A percentile compares a stretch with the other conserved stretches of the same genome.
phyloP scores from a whole-genome alignment of 2,888 invertebrate species.

The Dryococelus australis region DNA sequence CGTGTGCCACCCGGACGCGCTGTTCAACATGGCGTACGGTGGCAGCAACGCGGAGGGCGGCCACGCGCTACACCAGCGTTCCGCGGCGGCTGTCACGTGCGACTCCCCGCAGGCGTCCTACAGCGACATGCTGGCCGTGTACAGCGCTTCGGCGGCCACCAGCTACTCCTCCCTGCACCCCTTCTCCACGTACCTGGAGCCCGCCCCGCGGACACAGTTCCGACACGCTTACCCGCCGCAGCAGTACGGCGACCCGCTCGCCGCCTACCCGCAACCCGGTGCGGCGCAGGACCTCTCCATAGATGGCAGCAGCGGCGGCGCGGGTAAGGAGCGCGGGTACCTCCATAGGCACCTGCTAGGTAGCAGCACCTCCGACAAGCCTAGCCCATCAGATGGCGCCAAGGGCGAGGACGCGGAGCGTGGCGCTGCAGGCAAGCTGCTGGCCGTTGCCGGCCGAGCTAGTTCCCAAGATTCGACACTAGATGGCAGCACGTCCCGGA shows the following conservation, averaged over 20 bases:
- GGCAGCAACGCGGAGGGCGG: conserved; percentile 35
- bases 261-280: conserved; percentile 24
- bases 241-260: conserved; percentile 35
- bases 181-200: conserved; percentile 43
- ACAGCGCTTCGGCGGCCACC: conserved; percentile 38
- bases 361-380: conserved; percentile 13
- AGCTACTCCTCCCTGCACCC: conserved; percentile 38
- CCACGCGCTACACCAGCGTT: not conserved
- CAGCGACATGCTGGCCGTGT: conserved; percentile 45
- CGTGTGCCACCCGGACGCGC: conserved; percentile 92
- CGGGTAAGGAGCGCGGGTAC: not conserved
- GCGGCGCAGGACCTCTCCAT: conserved; percentile 36
- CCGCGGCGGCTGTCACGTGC: not conserved
- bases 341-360: conserved; percentile 16
- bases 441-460: not conserved
- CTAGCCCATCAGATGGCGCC: not conserved
- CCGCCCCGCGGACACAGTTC: not conserved
- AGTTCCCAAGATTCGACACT: conserved; percentile 26
- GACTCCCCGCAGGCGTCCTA: conserved; percentile 31
- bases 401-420: not conserved
- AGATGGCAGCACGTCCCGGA: conserved; percentile 31
- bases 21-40: conserved; percentile 83
- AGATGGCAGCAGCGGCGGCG: conserved; percentile 34
- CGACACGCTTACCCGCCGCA: conserved; percentile 34
- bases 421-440: not conserved